Evolutionary conservation across 1,140 invertebrate genomes (phyloP).

Genomic region (Bombus affinis): DNA sequence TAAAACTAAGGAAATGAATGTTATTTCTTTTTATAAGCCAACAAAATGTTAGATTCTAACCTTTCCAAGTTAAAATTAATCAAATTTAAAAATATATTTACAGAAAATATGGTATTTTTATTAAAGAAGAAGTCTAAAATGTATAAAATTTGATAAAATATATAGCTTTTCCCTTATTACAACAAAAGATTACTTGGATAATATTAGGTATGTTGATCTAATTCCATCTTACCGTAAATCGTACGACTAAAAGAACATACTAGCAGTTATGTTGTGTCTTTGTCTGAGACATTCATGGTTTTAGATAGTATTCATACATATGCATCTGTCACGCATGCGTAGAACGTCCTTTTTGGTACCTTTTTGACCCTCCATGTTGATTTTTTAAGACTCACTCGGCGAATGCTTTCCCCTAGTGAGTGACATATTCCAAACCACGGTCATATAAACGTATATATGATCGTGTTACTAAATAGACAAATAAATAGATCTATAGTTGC

Average conservation of each 20-base stretch:
- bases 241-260: conserved; percentile 53
- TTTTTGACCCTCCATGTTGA: too few relatives aligned
- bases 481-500: too few relatives aligned
- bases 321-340: too few relatives aligned
- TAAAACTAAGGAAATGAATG: neutral
- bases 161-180: conserved; percentile 36
- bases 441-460: too few relatives aligned
- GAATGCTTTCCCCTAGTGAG: too few relatives aligned
- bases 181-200: conserved; percentile 68
- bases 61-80: neutral
- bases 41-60: conserved; percentile 15
- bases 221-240: conserved; percentile 64
- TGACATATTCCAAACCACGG: too few relatives aligned
- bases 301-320: too few relatives aligned
- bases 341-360: too few relatives aligned
- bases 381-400: too few relatives aligned
- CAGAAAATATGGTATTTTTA: conserved; percentile 55
- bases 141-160: conserved; percentile 35
- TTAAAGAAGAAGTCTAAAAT: conserved; percentile 10
- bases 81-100: conserved; percentile 2
- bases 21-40: neutral
- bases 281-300: too few relatives aligned
- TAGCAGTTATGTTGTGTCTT: neutral
- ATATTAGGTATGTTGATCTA: conserved; percentile 23
- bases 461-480: too few relatives aligned